phyloP scores from a whole-genome alignment of 2,797 vertebrate genomes.

The Hydrolagus colliei region DNA sequence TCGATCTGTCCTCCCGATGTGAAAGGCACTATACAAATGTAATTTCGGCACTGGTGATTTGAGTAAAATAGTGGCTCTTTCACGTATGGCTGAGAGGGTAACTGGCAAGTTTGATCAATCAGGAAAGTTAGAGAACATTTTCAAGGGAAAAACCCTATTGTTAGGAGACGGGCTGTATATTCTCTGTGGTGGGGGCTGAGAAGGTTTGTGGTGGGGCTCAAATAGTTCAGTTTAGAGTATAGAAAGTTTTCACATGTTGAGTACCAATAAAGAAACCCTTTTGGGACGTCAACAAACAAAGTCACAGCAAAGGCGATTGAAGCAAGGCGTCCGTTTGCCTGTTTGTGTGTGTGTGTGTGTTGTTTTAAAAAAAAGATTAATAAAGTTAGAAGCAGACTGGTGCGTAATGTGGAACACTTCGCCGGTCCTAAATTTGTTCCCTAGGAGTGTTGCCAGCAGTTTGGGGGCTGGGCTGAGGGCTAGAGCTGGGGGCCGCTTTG shows the following conservation, averaged over 20 bases:
- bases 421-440: conserved; percentile 10
- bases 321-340: conserved; percentile 13
- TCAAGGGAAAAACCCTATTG: no score
- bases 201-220: no score
- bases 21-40: no score
- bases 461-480: conserved; percentile 37
- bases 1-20: no score
- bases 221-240: no score
- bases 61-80: conserved; percentile 40
- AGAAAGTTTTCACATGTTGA: no score
- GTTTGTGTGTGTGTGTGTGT: neutral
- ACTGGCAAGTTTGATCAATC: no score
- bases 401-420: neutral
- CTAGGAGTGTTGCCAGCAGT: conserved; percentile 42
- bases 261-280: no score
- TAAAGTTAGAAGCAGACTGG: conserved; percentile 11
- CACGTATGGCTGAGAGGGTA: neutral
- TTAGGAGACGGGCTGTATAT: no score
- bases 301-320: neutral
- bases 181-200: no score
- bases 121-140: no score
- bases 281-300: no score
- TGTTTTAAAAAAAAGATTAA: neutral
- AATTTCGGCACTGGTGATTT: conserved; percentile 36
- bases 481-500: conserved; percentile 56